Conservation (phyloP, 2,113 vertebrate species). For the Tupaia chinensis region DNA sequence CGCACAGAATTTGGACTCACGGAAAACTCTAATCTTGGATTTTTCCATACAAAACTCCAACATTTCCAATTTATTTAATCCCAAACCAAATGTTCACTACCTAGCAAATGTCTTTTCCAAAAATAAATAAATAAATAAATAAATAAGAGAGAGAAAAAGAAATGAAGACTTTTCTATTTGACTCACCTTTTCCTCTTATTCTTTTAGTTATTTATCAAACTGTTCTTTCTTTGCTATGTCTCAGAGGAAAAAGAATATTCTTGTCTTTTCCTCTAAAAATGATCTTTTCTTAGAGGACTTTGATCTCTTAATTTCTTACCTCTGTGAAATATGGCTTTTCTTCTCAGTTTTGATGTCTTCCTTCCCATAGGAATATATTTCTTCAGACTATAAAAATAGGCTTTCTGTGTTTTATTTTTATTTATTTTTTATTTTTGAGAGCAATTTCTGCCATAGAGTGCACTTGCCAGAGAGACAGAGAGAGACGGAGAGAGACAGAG, state of each 20-base stretch:
- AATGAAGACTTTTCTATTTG: background rate
- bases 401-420: background rate
- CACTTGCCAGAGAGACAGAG: too few species aligned
- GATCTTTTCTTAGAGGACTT: background rate
- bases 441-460: too few species aligned
- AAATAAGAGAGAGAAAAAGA: too few species aligned
- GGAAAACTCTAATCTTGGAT: too few species aligned
- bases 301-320: background rate
- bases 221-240: background rate
- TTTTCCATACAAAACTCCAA: background rate
- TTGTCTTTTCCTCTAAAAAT: background rate
- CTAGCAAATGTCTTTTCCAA: background rate
- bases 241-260: background rate
- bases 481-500: too few species aligned
- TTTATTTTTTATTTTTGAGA: too few species aligned
- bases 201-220: background rate
- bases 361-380: background rate
- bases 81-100: too few species aligned
- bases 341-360: background rate
- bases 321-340: background rate
- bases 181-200: background rate
- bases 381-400: background rate
- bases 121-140: background rate
- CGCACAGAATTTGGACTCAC: too few species aligned
- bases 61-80: background rate